Conservation (phyloP, 2,797 vertebrate genomes). For the Chelmon rostratus region DNA sequence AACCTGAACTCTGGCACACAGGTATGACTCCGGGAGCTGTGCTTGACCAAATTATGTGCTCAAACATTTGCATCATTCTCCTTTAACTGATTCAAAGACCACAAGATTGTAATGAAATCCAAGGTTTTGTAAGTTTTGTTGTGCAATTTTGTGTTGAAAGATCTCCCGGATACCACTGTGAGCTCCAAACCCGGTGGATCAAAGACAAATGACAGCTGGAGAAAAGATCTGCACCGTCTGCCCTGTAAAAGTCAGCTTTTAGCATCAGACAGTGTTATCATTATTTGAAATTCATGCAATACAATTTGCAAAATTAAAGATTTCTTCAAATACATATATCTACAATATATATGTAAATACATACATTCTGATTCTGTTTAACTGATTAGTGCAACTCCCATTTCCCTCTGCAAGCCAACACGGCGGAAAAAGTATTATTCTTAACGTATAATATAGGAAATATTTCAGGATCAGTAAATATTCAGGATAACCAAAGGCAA, state of each 20-base stretch:
- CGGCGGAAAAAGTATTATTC: neutral
- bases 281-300: neutral
- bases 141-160: neutral
- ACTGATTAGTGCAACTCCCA: too few species aligned
- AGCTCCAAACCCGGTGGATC: neutral
- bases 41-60: neutral
- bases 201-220: neutral
- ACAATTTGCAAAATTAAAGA: neutral
- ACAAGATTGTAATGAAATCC: neutral
- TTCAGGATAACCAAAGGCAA: slow-evolving; percentile 37
- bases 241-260: too few species aligned
- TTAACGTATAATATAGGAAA: neutral
- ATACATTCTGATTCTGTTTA: too few species aligned
- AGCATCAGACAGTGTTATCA: neutral
- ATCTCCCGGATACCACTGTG: too few species aligned
- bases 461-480: slow-evolving; percentile 23
- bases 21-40: neutral
- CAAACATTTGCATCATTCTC: neutral
- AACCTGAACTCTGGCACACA: neutral
- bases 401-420: neutral
- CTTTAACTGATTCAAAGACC: neutral
- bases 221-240: too few species aligned
- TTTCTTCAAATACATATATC: neutral
- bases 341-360: too few species aligned
- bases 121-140: neutral